Base-by-base conservation (phyloP, 1,140 invertebrate species). In the Microvelia longipes region DNA sequence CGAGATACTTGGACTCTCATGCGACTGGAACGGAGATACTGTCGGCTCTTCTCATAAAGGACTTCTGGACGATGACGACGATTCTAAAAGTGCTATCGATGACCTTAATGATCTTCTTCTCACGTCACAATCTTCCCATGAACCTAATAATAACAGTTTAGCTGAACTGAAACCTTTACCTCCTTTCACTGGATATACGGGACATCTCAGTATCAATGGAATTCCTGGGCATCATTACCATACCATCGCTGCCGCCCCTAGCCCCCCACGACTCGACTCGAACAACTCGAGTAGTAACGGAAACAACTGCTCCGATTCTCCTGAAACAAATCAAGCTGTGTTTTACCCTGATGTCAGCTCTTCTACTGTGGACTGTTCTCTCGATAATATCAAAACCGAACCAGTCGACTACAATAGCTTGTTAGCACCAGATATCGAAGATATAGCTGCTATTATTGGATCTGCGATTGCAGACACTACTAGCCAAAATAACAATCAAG, bases 391-490 rank as follows among this genome's bases (percentile, higher is more conserved):
- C 19, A 83, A 83, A 75, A 79, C 77, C 0, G 82, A 83, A 75
- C 79, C 70, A 50, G 77, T 80, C 0, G 82, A 83, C 25, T 87
- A 87, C 76, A 72, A 73, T 50, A 75, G 71, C n/a, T 68, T 73
- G 24, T 73, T 80, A 11, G 77, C 77, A 24, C 78, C 79, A 1
- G 90, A 92, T 74, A 90, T 92, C 75, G 91, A 93, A 71, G 91
- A 92, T 74, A 91, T 94, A 71, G 90, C 91, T 0, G 90, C 90
- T 24, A 90, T 94, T 26, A 93, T 94, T 68, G 90, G 91, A 0
- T 91, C 88, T 0, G 91, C 91, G n/a, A 93, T 94, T 73, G 90
- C 91, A 0, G 92, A 93, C 75, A 91, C 90, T 0, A 92, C 90
- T 0, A 88, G 90, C 1, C 85, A 87, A 14, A 86, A 84, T 2